Evolutionary conservation across 1,140 invertebrate genomes (phyloP), one percentile per base, ranked within the genome.

Genomic region (Neuroterus valhalla): DNA sequence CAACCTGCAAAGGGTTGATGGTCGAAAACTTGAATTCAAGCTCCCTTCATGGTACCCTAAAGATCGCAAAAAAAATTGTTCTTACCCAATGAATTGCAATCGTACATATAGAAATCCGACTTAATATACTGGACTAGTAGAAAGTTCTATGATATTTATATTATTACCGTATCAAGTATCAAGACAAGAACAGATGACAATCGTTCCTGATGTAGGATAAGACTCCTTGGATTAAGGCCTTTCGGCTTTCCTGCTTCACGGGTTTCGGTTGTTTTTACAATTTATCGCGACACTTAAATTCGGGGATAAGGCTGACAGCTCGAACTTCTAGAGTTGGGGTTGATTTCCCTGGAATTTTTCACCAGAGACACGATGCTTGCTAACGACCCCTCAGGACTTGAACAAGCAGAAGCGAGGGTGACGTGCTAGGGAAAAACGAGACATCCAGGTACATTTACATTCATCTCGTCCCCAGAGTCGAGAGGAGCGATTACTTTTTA

Each of bases 371-470:
- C 31, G 55, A 62, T 26, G 23, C 31, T 62, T 55, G 12, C 52
- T 55, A 55, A 55, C 52, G 52, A 52, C 19, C 52, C 52, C 52
- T 55, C 11, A 26, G 55, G 11, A 31, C 55, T 62, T 62, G 5
- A 26, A 31, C 23, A 26, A 12, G 15, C 31, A 31, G 26, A 62
- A 14, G 23, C 15, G 15, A 62, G 15, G 15, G 52, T 21, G 26
- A 14, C 5, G 3, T 26, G 15, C 55, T 15, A 31, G 15, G 23
- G 55, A 2, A 1, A 38, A 62, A 62, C 55, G 14, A 31, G 55
- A 38, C 55, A 62, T 62, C 26, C 4, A 62, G 55, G 55, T 62
- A 62, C 55, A 62, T 62, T 62, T 62, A 38, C 55, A 62, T 62
- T 62, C 55, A 62, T 62, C 31, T 62, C 55, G 55, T 23, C 15